A percentile compares a stretch with the other conserved stretches of the same genome.
phyloP scores from a whole-genome alignment of 2,797 vertebrate species.

The Phalloptychus januarius region DNA sequence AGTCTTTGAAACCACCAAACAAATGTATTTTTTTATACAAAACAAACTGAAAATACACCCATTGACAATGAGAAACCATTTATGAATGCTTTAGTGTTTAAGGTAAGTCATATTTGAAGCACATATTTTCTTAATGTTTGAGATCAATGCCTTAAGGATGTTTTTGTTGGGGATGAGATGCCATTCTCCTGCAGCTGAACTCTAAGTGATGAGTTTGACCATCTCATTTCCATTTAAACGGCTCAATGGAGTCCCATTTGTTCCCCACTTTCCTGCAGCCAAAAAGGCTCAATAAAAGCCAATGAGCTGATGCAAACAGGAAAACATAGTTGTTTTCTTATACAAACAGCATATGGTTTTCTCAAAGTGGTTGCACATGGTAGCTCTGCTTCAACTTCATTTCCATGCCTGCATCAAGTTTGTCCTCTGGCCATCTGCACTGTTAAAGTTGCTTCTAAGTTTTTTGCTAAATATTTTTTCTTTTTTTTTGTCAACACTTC shows the following conservation, averaged over 20 bases:
- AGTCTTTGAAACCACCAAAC: conserved; percentile 18
- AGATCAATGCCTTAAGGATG: conserved; percentile 51
- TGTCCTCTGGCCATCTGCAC: conserved; percentile 72
- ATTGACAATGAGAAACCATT: conserved; percentile 54
- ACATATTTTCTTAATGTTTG: conserved; percentile 39
- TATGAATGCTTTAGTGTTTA: conserved; percentile 31
- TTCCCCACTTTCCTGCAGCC: conserved; percentile 68
- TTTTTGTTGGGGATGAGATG: conserved; percentile 40
- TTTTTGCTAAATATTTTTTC: conserved; percentile 48
- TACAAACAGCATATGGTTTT: conserved; percentile 73
- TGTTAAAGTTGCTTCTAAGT: conserved; percentile 60
- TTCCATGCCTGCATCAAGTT: conserved; percentile 51
- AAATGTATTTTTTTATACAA: not conserved
- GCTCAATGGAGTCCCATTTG: conserved; percentile 73
- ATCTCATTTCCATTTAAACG: conserved; percentile 80
- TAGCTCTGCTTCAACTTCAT: conserved; percentile 59
- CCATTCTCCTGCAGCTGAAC: conserved; percentile 58
- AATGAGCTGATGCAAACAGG: conserved; percentile 77
- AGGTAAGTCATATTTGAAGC: conserved; percentile 48
- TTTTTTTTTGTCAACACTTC: conserved; percentile 44
- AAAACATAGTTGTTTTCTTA: conserved; percentile 62
- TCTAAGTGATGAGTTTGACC: conserved; percentile 75
- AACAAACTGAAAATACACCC: conserved; percentile 54
- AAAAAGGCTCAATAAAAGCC: conserved; percentile 79
- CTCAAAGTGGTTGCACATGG: conserved; percentile 59